Evolutionary conservation across 2,888 invertebrate species (phyloP).

Genomic region (Steromphala cineraria): DNA sequence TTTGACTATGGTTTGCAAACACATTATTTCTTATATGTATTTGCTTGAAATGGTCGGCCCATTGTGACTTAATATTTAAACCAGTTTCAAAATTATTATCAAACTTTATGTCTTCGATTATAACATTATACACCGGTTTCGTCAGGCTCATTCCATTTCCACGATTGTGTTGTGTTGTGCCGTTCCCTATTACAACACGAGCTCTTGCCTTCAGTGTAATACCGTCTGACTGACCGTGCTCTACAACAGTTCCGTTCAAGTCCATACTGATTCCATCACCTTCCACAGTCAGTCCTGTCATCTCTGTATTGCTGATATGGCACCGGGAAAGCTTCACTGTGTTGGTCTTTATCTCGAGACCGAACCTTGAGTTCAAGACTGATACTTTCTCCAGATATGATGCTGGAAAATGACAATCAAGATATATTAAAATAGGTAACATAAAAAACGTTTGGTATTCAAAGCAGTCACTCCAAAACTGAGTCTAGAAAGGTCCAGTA

Average conservation of each 20-base stretch:
- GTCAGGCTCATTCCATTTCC: neutral
- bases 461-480: too few relatives aligned
- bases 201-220: neutral
- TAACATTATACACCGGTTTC: neutral
- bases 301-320: neutral
- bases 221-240: neutral
- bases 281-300: neutral
- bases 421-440: too few relatives aligned
- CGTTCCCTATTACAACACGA: neutral
- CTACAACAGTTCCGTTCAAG: constrained; percentile 3
- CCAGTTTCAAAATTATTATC: neutral
- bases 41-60: too few relatives aligned
- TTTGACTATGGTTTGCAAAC: too few relatives aligned
- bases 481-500: too few relatives aligned
- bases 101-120: neutral
- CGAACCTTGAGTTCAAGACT: neutral
- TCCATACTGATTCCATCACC: neutral
- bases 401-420: neutral
- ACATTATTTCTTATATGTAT: too few relatives aligned
- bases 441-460: too few relatives aligned
- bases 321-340: neutral
- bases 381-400: neutral
- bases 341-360: neutral
- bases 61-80: too few relatives aligned
- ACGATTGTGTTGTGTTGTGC: neutral